These are phyloP conservation scores for Nomada lathburiana DNA, from an alignment of 2,888 invertebrate genomes.

Conservation along the genomic window DNA sequence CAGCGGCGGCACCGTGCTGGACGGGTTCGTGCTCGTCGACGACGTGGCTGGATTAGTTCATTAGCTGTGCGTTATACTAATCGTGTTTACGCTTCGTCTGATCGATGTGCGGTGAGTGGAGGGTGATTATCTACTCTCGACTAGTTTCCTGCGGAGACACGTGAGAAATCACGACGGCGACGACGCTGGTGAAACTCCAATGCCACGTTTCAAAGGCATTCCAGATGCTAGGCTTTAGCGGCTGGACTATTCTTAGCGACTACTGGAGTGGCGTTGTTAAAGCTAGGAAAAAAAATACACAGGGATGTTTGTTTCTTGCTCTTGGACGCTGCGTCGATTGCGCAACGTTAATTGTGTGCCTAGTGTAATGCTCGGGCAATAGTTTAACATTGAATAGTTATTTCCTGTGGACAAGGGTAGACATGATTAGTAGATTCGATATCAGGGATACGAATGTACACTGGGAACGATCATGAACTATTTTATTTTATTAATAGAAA, in stretches of 20 bases:
- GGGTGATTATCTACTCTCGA: slow-evolving; percentile 65
- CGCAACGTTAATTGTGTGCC: too few species aligned
- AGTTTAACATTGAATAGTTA: too few species aligned
- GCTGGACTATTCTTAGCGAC: not conserved
- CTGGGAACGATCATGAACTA: too few species aligned
- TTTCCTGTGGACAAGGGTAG: too few species aligned
- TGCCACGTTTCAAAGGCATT: slow-evolving; percentile 24
- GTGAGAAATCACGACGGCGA: slow-evolving; percentile 65
- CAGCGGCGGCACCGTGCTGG: slow-evolving; percentile 27
- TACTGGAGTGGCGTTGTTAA: not conserved
- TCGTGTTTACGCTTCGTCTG: slow-evolving; percentile 76
- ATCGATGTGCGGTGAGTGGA: slow-evolving; percentile 69
- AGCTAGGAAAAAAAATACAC: not conserved
- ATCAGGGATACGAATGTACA: too few species aligned
- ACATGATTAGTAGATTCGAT: too few species aligned
- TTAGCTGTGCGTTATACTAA: slow-evolving; percentile 78
- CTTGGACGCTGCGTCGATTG: too few species aligned
- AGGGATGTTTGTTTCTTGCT: not conserved
- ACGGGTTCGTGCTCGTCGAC: slow-evolving; percentile 74
- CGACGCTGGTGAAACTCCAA: slow-evolving; percentile 22
- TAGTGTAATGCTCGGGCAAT: too few species aligned
- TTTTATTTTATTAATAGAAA: not conserved
- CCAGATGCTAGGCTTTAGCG: not conserved
- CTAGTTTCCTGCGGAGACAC: slow-evolving; percentile 60
- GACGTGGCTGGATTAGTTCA: slow-evolving; percentile 76